phyloP scores from a whole-genome alignment of 2,888 invertebrate genomes.

The Drosophila helvetica region DNA sequence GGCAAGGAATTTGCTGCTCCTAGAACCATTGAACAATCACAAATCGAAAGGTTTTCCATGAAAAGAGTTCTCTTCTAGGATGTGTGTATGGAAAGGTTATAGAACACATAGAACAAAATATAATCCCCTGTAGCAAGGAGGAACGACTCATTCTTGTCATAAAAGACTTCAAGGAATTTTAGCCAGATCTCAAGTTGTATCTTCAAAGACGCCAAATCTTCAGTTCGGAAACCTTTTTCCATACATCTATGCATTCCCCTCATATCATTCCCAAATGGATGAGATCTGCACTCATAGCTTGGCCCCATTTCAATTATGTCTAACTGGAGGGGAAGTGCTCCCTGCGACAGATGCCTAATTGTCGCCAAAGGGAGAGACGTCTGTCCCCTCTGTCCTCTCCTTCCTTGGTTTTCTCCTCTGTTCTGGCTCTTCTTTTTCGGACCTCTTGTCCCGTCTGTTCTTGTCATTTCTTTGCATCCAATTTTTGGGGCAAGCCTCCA shows the following conservation, averaged over 20 bases:
- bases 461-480: neutral
- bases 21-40: too few relatives aligned
- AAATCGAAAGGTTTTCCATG: too few relatives aligned
- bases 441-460: neutral
- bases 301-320: conserved; percentile 24
- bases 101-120: too few relatives aligned
- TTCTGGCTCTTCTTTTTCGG: neutral
- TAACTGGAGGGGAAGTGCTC: neutral
- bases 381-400: neutral
- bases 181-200: too few relatives aligned
- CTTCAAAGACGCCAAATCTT: too few relatives aligned
- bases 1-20: too few relatives aligned
- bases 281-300: conserved; percentile 18
- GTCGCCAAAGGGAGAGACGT: conserved; percentile 34
- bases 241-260: neutral
- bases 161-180: too few relatives aligned
- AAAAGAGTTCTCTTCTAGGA: too few relatives aligned
- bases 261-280: neutral
- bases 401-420: neutral
- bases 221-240: neutral
- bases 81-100: too few relatives aligned
- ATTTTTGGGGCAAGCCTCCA: neutral
- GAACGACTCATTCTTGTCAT: too few relatives aligned
- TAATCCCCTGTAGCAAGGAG: too few relatives aligned
- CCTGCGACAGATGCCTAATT: conserved; percentile 26